Conservation (phyloP, 1,140 invertebrate species). For the Propsilocerus akamusi region DNA sequence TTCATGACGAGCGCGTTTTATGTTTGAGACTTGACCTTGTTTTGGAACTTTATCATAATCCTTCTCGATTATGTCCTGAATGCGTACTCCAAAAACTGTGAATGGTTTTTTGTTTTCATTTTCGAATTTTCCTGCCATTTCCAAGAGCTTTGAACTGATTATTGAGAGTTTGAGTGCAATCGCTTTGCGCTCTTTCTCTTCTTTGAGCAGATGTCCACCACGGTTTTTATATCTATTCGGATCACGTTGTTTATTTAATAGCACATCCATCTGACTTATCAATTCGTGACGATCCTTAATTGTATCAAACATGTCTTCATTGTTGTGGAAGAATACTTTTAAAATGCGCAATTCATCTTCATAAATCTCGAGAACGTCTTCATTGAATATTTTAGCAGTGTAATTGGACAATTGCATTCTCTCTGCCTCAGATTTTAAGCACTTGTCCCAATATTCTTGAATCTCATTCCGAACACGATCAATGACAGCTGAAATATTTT, state of each 20-base stretch:
- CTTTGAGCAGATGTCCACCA: constrained; percentile 59
- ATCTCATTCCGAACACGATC: constrained; percentile 47
- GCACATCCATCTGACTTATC: constrained; percentile 44
- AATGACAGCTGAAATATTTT: constrained; percentile 49
- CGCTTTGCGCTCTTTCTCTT: constrained; percentile 64
- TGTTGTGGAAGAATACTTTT: constrained; percentile 41
- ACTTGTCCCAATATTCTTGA: constrained; percentile 47
- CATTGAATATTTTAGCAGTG: constrained; percentile 41
- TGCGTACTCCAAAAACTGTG: not conserved
- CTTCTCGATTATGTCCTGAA: not conserved
- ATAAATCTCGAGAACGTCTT: constrained; percentile 51
- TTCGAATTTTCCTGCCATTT: constrained; percentile 21
- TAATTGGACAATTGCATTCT: constrained; percentile 39
- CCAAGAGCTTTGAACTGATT: constrained; percentile 38
- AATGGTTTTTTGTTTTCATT: not conserved
- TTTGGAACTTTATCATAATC: not conserved
- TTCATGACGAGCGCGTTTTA: no score
- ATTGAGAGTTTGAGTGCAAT: constrained; percentile 46
- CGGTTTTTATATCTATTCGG: constrained; percentile 67
- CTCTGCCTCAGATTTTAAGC: constrained; percentile 39
- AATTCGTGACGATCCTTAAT: constrained; percentile 37
- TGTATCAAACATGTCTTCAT: constrained; percentile 45
- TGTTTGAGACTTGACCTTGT: no score
- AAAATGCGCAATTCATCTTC: constrained; percentile 52
- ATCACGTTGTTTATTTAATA: constrained; percentile 50